These are phyloP conservation scores for Prunella fulvescens DNA, from an alignment of 2,113 vertebrate genomes.

Conservation along the genomic window DNA sequence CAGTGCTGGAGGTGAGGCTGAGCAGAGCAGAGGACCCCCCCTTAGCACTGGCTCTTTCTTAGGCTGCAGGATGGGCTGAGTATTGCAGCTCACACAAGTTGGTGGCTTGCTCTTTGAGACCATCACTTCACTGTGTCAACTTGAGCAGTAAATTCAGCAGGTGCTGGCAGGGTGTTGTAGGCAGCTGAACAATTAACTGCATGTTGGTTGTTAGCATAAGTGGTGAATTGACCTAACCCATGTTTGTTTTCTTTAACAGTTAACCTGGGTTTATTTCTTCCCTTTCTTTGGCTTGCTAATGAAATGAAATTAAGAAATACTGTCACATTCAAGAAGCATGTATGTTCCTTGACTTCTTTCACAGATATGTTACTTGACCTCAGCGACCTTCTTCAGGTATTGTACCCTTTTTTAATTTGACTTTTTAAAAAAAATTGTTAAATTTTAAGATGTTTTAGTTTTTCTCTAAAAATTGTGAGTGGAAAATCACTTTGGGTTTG, in stretches of 20 bases:
- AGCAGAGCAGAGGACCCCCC: background rate
- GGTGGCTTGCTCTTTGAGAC: background rate
- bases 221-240: background rate
- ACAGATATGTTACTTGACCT: conserved; percentile 98
- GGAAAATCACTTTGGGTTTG: background rate
- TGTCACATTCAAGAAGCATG: background rate
- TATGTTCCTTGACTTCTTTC: conserved; percentile 69
- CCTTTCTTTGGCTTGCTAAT: background rate
- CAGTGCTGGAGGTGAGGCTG: background rate
- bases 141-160: background rate
- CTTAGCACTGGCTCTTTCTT: background rate
- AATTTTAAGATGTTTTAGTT: background rate
- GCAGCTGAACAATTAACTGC: background rate
- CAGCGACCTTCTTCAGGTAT: conserved; percentile 95
- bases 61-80: background rate
- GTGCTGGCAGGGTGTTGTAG: background rate
- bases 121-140: background rate
- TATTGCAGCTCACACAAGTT: background rate
- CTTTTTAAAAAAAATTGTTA: background rate
- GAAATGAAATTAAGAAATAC: background rate
- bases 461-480: background rate
- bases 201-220: background rate
- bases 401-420: background rate
- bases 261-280: background rate
- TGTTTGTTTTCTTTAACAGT: background rate